phyloP scores from a whole-genome alignment of 2,113 vertebrate genomes.

The Megaceryle torquata region DNA sequence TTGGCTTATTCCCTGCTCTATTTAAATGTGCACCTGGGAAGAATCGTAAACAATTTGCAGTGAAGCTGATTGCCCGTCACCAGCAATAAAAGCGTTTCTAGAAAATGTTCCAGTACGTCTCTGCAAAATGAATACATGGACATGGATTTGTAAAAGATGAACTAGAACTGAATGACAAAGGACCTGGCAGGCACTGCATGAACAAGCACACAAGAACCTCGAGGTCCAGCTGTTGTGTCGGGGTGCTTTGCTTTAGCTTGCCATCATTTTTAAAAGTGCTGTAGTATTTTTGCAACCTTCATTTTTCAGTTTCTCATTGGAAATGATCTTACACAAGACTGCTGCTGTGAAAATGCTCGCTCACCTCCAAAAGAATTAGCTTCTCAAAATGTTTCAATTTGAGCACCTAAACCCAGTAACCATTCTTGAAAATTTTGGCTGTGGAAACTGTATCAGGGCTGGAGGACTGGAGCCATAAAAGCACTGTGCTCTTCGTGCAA shows the following conservation, averaged over 20 bases:
- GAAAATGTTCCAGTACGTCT: not conserved
- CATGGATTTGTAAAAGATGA: not conserved
- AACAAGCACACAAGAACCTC: not conserved
- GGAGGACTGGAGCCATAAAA: not conserved
- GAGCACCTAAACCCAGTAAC: not conserved
- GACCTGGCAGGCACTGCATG: not conserved
- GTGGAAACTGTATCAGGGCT: not conserved
- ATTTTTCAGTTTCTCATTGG: not conserved
- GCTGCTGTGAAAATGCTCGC: not conserved
- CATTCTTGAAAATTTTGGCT: not conserved
- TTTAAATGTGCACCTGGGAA: not conserved
- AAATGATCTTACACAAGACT: not conserved
- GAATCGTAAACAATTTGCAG: not conserved
- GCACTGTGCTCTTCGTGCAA: not conserved
- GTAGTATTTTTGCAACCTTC: not conserved
- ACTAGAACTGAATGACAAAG: not conserved
- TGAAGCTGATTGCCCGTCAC: rapidly evolving
- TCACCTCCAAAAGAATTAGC: not conserved
- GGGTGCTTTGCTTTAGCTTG: not conserved
- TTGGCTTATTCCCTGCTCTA: not conserved
- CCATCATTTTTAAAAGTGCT: not conserved
- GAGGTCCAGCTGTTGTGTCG: not conserved
- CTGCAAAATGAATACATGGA: not conserved
- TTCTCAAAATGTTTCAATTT: not conserved
- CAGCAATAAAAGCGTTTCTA: not conserved